Evolutionary conservation across 2,888 invertebrate genomes (phyloP).

Genomic region (Tachina lurida): DNA sequence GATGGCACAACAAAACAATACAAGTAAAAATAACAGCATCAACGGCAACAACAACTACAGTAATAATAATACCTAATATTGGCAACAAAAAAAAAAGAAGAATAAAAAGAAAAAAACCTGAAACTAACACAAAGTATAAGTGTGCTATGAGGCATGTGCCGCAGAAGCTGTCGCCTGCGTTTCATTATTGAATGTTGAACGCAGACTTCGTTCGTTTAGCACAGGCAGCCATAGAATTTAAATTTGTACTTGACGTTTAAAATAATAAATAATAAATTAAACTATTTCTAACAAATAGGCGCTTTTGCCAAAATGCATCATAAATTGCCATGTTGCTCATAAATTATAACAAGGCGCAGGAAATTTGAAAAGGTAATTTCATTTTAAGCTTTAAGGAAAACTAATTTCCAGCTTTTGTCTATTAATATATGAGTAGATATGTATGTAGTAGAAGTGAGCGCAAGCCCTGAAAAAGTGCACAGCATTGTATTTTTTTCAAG

Average conservation of each 20-base stretch:
- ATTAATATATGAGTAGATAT: no score
- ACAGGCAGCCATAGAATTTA: conserved; percentile 38
- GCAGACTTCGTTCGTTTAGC: conserved; percentile 28
- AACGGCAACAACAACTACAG: conserved; percentile 9
- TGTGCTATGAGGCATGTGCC: conserved; percentile 68
- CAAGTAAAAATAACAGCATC: conserved; percentile 26
- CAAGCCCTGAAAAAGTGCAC: no score
- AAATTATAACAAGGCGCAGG: conserved; percentile 3
- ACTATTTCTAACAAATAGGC: conserved; percentile 56
- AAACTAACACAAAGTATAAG: conserved; percentile 51
- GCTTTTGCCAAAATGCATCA: conserved; percentile 48
- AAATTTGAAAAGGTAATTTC: background rate
- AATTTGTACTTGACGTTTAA: conserved; percentile 61
- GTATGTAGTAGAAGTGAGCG: no score
- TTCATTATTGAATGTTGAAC: conserved; percentile 49
- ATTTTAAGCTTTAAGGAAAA: background rate
- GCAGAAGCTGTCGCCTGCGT: conserved; percentile 66
- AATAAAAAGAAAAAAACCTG: conserved; percentile 1
- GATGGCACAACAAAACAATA: conserved; percentile 60
- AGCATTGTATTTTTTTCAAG: no score
- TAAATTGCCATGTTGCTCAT: conserved; percentile 20
- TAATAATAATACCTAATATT: conserved; percentile 40
- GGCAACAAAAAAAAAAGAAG: conserved; percentile 4
- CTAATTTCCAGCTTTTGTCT: background rate
- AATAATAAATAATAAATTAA: conserved; percentile 54